Conservation (phyloP, 2,797 vertebrate genomes). For the Tadarida brasiliensis region DNA sequence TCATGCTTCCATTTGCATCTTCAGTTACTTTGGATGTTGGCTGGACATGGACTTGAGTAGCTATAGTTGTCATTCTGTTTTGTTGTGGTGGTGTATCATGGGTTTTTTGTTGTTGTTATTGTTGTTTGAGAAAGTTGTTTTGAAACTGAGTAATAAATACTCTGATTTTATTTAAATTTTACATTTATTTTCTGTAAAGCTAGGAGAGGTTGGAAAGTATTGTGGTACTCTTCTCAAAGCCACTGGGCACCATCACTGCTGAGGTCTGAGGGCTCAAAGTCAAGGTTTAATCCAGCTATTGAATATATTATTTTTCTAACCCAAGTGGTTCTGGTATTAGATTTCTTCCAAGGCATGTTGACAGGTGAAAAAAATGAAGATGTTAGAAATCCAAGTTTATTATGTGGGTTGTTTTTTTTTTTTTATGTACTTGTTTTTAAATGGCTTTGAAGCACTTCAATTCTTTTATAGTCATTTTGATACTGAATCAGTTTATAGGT, state of each 20-base stretch:
- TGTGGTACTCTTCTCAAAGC: not conserved
- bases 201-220: not conserved
- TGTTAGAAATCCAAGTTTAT: not conserved
- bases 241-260: not conserved
- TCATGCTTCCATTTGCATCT: conserved; percentile 36
- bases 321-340: not conserved
- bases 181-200: not conserved
- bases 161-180: conserved; percentile 38
- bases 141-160: not conserved
- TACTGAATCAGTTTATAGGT: not conserved
- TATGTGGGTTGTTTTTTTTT: not conserved
- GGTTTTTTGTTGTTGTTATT: no score
- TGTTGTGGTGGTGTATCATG: not conserved
- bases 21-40: conserved; percentile 35
- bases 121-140: not conserved
- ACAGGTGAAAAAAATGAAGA: conserved; percentile 23
- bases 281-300: not conserved
- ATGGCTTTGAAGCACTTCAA: conserved; percentile 15
- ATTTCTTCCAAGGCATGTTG: conserved; percentile 7
- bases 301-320: not conserved
- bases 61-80: not conserved
- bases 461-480: conserved; percentile 36
- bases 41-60: not conserved
- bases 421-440: conserved; percentile 2
- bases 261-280: not conserved